Evolutionary conservation across 2,888 invertebrate species (phyloP).

Genomic region (Apodemia hepburni): DNA sequence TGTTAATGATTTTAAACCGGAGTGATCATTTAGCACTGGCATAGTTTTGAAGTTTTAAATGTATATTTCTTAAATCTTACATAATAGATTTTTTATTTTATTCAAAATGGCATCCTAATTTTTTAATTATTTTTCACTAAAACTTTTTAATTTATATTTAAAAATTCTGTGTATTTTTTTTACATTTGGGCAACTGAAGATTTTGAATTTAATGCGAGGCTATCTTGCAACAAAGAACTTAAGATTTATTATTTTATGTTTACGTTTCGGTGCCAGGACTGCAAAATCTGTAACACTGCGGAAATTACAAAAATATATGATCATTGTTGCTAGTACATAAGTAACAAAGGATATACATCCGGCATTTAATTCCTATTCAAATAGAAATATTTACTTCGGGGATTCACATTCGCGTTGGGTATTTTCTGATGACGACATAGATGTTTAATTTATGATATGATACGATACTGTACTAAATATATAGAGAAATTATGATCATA

Average conservation of each 20-base stretch:
- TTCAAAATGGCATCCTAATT: background rate
- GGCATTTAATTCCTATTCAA: background rate
- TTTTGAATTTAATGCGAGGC: background rate
- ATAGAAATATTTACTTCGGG: background rate
- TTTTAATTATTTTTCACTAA: background rate
- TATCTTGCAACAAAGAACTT: background rate
- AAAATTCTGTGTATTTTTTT: background rate
- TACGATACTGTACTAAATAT: too few relatives aligned
- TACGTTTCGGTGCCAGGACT: background rate
- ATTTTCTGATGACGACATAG: background rate
- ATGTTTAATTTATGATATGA: too few relatives aligned
- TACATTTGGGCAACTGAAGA: background rate
- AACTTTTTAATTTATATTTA: background rate
- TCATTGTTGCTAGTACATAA: background rate
- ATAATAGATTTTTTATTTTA: background rate
- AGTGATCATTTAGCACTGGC: slow-evolving; percentile 4
- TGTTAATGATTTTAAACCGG: slow-evolving; percentile 14
- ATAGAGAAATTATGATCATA: slow-evolving; percentile 49
- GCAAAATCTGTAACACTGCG: background rate
- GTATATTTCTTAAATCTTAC: background rate
- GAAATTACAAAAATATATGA: background rate
- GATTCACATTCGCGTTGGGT: background rate
- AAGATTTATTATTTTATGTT: background rate
- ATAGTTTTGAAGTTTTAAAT: background rate
- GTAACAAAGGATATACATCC: background rate